Conservation (phyloP, 2,113 vertebrate genomes). For the Limnothrissa miodon region DNA sequence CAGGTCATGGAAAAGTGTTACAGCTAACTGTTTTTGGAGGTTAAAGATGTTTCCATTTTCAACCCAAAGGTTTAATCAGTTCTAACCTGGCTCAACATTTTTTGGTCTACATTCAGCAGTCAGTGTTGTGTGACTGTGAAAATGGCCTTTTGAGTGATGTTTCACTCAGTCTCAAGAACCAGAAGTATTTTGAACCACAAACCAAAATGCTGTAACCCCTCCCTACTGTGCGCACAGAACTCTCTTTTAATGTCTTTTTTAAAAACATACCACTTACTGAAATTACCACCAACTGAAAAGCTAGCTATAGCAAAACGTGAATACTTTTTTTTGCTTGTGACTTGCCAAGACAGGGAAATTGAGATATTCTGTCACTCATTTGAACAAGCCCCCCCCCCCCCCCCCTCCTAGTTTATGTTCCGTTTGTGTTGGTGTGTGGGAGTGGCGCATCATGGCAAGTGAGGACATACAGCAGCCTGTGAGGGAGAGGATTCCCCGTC, state of each 20-base stretch:
- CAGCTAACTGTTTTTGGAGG: too few species aligned
- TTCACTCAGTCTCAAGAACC: neutral
- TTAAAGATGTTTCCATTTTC: too few species aligned
- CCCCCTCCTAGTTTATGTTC: too few species aligned
- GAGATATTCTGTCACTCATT: neutral
- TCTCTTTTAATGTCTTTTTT: conserved; percentile 10
- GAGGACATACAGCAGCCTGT: neutral
- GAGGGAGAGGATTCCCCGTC: neutral
- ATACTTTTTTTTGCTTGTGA: neutral
- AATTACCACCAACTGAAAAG: neutral
- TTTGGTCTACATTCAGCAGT: too few species aligned
- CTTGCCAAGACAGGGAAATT: neutral
- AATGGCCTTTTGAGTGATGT: neutral
- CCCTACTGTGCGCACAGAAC: neutral
- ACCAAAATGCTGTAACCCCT: neutral
- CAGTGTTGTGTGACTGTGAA: neutral
- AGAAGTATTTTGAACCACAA: neutral
- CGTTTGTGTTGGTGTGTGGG: neutral
- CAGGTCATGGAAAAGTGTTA: too few species aligned
- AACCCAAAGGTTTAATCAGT: too few species aligned
- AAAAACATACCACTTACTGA: neutral
- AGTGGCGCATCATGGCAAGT: neutral
- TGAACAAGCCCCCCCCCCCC: too few species aligned
- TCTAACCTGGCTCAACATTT: neutral
- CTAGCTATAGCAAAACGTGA: neutral